These are phyloP conservation scores for Calypte anna DNA, from an alignment of 2,113 vertebrate genomes.

Conservation along the genomic window DNA sequence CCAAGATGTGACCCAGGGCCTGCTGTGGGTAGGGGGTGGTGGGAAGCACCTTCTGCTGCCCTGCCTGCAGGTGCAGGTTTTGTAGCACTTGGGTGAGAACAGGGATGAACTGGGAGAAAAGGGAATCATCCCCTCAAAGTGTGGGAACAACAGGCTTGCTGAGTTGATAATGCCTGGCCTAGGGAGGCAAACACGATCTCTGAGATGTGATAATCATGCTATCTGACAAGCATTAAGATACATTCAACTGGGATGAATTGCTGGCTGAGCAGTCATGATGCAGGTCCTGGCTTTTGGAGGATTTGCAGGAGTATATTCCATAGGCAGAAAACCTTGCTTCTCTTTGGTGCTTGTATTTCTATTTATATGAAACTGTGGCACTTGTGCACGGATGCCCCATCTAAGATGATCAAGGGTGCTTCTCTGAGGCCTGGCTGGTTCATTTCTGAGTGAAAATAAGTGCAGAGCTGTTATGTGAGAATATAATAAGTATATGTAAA, in stretches of 20 bases:
- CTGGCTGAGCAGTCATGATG: not conserved
- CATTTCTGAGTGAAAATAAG: not conserved
- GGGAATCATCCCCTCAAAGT: not conserved
- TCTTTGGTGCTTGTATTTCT: not conserved
- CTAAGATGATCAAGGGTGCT: not conserved
- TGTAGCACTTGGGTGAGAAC: not conserved
- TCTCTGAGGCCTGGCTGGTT: not conserved
- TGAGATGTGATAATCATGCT: not conserved
- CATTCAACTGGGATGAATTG: not conserved
- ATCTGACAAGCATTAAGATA: not conserved
- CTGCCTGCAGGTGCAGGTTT: not conserved
- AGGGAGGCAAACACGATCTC: not conserved
- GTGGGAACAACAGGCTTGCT: not conserved
- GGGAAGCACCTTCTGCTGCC: not conserved
- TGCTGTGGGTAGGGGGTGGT: rapidly evolving
- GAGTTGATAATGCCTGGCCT: not conserved
- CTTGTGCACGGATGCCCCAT: rapidly evolving
- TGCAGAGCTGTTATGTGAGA: not conserved
- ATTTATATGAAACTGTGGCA: not conserved
- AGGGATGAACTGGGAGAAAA: not conserved
- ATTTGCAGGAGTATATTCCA: not conserved
- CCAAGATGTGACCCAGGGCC: not conserved
- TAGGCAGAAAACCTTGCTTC: not conserved
- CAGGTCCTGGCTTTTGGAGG: not conserved
- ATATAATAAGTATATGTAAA: not conserved